Percentiles rank a stretch among this genome's conserved stretches.
These are phyloP conservation scores for Drosophila sturtevanti DNA, from an alignment of 1,140 invertebrate species.

Conservation along the genomic window DNA sequence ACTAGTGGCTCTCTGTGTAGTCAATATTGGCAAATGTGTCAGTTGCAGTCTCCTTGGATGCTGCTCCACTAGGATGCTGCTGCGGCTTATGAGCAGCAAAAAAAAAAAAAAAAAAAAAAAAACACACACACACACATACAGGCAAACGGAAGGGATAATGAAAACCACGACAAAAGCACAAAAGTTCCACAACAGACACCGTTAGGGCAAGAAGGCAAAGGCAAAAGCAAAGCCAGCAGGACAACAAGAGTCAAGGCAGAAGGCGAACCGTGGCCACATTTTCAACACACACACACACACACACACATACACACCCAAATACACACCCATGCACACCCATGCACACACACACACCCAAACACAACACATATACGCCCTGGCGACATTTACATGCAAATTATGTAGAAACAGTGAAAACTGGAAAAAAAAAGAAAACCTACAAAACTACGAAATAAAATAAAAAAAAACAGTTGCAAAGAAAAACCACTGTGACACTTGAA, in stretches of 20 bases:
- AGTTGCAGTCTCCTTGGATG: constrained; percentile 52
- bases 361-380: constrained; percentile 14
- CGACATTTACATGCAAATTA: constrained; percentile 37
- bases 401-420: constrained; percentile 19
- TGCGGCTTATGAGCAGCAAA: constrained; percentile 60
- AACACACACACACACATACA: constrained; percentile 33
- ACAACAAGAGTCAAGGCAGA: constrained; percentile 16
- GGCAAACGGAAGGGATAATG: constrained; percentile 69
- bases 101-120: constrained; percentile 7
- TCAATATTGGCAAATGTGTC: constrained; percentile 79
- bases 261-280: constrained; percentile 2
- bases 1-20: constrained; percentile 42
- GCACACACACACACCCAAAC: neutral
- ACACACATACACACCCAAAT: neutral
- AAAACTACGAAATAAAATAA: neutral
- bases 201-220: neutral
- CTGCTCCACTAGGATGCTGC: constrained; percentile 5
- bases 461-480: neutral
- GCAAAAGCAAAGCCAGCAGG: constrained; percentile 29
- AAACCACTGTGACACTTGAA: neutral
- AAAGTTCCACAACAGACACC: constrained; percentile 54
- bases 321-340: neutral
- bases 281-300: constrained; percentile 9
- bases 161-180: constrained; percentile 77
- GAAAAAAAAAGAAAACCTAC: too few relatives aligned